Evolutionary conservation across 2,888 invertebrate genomes (phyloP).

Genomic region (Apodemia zela): DNA sequence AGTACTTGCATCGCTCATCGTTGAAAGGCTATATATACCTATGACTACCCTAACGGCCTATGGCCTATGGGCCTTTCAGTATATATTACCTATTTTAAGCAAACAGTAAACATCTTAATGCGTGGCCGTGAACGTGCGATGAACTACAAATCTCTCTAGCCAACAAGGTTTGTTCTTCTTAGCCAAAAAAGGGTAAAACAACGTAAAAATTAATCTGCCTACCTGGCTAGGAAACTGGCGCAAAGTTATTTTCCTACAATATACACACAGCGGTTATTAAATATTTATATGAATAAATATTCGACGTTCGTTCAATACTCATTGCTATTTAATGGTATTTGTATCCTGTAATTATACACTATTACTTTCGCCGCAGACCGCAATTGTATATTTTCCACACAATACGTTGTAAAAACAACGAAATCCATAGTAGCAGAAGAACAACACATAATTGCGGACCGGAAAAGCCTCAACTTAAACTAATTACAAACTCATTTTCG

Average conservation of each 20-base stretch:
- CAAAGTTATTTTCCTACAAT: not conserved
- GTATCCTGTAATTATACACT: slow-evolving; percentile 31
- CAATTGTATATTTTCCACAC: slow-evolving; percentile 24
- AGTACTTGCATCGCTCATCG: too few relatives aligned
- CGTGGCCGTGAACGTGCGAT: too few relatives aligned
- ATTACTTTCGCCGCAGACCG: slow-evolving; percentile 31
- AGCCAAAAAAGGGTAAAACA: too few relatives aligned
- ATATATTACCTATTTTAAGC: not conserved
- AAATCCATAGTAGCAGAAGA: slow-evolving; percentile 30
- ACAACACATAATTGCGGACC: slow-evolving; percentile 38
- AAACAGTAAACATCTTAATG: too few relatives aligned
- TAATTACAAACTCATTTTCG: slow-evolving; percentile 51
- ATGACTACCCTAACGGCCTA: too few relatives aligned
- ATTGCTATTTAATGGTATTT: slow-evolving; percentile 27
- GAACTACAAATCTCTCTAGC: not conserved
- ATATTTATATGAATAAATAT: not conserved
- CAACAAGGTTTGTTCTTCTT: not conserved
- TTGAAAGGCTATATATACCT: too few relatives aligned
- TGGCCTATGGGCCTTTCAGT: not conserved
- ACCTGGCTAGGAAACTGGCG: not conserved
- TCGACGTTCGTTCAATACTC: slow-evolving; percentile 22
- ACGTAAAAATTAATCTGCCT: not conserved
- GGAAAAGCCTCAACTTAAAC: slow-evolving; percentile 62
- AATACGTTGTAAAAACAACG: slow-evolving; percentile 24
- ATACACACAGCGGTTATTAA: not conserved